phyloP scores from a whole-genome alignment of 1,140 invertebrate genomes.

The Eumaeus atala region DNA sequence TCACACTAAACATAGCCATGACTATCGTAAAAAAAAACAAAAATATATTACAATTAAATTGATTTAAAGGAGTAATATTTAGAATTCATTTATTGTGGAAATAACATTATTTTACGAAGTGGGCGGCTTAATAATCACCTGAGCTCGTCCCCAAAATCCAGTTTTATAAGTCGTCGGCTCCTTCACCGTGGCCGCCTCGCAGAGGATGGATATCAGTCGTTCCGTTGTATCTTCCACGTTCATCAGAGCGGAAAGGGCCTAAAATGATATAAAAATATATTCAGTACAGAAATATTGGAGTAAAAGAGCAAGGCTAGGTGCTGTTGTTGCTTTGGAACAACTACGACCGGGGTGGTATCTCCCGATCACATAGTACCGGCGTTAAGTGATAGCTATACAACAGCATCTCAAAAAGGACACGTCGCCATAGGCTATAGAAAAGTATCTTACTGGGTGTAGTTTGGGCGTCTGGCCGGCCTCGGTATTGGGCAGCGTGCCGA shows the following conservation, averaged over 20 bases:
- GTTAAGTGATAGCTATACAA: too few species aligned
- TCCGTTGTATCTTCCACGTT: slow-evolving; percentile 87
- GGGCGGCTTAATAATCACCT: slow-evolving; percentile 74
- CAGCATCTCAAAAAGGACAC: too few species aligned
- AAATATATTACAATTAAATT: too few species aligned
- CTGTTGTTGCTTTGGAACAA: too few species aligned
- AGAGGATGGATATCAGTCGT: slow-evolving; percentile 88
- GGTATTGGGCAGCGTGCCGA: slow-evolving; percentile 80
- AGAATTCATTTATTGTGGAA: too few species aligned
- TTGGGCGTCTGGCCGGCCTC: slow-evolving; percentile 53
- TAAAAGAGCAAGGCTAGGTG: background rate
- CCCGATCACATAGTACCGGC: too few species aligned
- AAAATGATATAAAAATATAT: slow-evolving; percentile 25
- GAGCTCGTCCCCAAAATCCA: slow-evolving; percentile 89
- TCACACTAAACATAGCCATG: too few species aligned
- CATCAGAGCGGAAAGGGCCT: slow-evolving; percentile 87
- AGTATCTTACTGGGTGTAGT: slow-evolving; percentile 56
- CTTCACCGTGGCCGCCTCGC: slow-evolving; percentile 85
- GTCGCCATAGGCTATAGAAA: background rate
- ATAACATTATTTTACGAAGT: too few species aligned
- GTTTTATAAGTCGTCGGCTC: slow-evolving; percentile 88
- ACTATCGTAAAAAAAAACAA: too few species aligned
- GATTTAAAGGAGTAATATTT: too few species aligned
- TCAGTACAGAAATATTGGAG: too few species aligned
- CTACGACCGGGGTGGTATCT: too few species aligned